These are phyloP conservation scores for Pocota personata DNA, from an alignment of 2,888 invertebrate genomes.

Conservation along the genomic window DNA sequence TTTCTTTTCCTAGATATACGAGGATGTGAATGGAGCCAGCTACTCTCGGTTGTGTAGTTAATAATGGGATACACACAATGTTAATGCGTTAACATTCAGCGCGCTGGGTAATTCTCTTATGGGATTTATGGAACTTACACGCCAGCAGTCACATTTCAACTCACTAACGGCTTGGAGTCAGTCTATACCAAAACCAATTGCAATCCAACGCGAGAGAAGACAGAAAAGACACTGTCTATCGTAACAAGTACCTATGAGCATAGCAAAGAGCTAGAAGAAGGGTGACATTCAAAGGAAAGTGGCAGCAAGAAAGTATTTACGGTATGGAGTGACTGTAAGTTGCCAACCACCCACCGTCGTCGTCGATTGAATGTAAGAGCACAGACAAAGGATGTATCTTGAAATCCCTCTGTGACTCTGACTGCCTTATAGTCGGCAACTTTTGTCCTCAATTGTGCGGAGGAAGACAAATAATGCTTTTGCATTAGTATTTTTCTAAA, in stretches of 20 bases:
- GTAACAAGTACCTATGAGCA: slow-evolving; percentile 56
- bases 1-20: not conserved
- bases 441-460: slow-evolving; percentile 29
- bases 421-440: slow-evolving; percentile 9
- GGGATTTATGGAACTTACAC: slow-evolving; percentile 52
- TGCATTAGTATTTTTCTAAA: slow-evolving; percentile 32
- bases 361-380: slow-evolving; percentile 41
- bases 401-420: slow-evolving; percentile 19
- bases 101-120: slow-evolving; percentile 36
- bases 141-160: slow-evolving; percentile 48
- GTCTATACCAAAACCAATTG: slow-evolving; percentile 33
- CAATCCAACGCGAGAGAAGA: slow-evolving; percentile 30
- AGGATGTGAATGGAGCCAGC: not conserved
- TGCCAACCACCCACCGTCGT: not conserved
- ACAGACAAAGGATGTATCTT: slow-evolving; percentile 34
- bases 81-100: slow-evolving; percentile 65
- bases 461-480: slow-evolving; percentile 38
- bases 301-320: slow-evolving; percentile 14
- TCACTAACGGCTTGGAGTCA: slow-evolving; percentile 18
- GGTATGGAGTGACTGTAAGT: not conserved
- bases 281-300: slow-evolving; percentile 1
- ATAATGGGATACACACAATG: slow-evolving; percentile 44
- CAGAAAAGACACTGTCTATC: slow-evolving; percentile 49
- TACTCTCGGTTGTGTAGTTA: slow-evolving; percentile 8
- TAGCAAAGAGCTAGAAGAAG: slow-evolving; percentile 31